phyloP scores from a whole-genome alignment of 2,797 vertebrate species.

The Passerculus sandwichensis region DNA sequence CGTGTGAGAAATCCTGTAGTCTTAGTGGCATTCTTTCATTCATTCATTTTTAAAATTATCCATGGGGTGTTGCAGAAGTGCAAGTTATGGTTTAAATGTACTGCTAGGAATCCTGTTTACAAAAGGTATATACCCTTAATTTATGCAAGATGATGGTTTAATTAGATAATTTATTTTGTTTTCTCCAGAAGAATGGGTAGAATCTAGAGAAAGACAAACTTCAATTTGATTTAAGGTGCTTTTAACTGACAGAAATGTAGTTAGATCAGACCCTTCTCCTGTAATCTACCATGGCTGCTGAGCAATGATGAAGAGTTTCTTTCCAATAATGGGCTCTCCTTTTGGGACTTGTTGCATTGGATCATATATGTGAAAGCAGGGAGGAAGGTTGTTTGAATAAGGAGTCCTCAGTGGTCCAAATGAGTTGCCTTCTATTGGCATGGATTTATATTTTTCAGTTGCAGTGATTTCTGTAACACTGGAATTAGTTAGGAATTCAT shows the following conservation, averaged over 20 bases:
- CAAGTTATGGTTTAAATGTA: slow-evolving; percentile 20
- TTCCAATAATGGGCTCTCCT: not conserved
- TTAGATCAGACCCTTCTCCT: slow-evolving; percentile 9
- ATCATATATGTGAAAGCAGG: not conserved
- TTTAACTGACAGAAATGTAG: not conserved
- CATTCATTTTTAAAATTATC: slow-evolving; percentile 55
- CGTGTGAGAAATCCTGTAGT: slow-evolving; percentile 36
- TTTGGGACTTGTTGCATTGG: not conserved
- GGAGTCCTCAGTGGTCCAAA: not conserved
- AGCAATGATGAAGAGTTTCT: not conserved
- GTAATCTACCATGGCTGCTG: slow-evolving; percentile 8
- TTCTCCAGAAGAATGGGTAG: not conserved
- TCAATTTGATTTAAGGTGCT: not conserved
- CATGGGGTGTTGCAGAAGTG: not conserved
- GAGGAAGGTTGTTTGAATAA: not conserved
- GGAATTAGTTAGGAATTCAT: not conserved
- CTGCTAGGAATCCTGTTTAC: slow-evolving; percentile 47
- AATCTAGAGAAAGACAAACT: slow-evolving; percentile 3
- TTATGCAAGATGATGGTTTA: slow-evolving; percentile 33
- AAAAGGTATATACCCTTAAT: slow-evolving; percentile 51
- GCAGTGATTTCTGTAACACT: not conserved
- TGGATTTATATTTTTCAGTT: not conserved
- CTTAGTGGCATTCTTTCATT: slow-evolving; percentile 34
- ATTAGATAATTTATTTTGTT: slow-evolving; percentile 7
- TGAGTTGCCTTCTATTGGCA: not conserved